Evolutionary conservation across 2,113 vertebrate genomes (phyloP).

Genomic region (Cisticola juncidis): DNA sequence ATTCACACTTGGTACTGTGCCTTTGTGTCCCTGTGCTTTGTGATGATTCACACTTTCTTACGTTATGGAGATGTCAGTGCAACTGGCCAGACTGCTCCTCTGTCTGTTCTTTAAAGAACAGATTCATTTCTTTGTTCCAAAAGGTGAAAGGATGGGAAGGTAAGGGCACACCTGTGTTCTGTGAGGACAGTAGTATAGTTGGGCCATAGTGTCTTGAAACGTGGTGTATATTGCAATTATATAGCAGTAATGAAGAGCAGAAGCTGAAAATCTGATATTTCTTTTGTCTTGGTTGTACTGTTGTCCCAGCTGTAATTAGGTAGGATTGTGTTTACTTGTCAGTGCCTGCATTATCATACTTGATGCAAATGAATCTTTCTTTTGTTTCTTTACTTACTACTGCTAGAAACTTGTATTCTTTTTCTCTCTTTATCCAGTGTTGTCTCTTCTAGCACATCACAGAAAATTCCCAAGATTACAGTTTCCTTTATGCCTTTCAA

Average conservation of each 20-base stretch:
- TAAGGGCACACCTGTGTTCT: not conserved
- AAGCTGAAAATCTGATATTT: not conserved
- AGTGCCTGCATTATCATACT: not conserved
- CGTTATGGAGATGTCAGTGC: not conserved
- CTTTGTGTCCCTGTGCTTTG: not conserved
- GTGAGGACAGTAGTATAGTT: not conserved
- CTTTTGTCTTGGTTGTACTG: not conserved
- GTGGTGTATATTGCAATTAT: not conserved
- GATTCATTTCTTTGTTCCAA: not conserved
- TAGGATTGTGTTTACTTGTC: not conserved
- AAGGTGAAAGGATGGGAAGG: not conserved
- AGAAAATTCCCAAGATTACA: not conserved
- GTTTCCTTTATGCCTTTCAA: not conserved
- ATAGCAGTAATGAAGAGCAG: not conserved
- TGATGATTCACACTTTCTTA: not conserved
- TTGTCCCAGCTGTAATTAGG: not conserved
- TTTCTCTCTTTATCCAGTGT: not conserved
- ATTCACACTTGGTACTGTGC: not conserved
- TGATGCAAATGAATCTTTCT: not conserved
- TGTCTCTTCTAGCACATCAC: not conserved
- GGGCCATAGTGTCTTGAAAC: not conserved
- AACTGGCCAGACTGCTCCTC: not conserved
- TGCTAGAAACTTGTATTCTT: not conserved
- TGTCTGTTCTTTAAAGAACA: not conserved
- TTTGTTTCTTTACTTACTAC: not conserved